phyloP scores from a whole-genome alignment of 2,888 invertebrate genomes.

The Sycophila texana region DNA sequence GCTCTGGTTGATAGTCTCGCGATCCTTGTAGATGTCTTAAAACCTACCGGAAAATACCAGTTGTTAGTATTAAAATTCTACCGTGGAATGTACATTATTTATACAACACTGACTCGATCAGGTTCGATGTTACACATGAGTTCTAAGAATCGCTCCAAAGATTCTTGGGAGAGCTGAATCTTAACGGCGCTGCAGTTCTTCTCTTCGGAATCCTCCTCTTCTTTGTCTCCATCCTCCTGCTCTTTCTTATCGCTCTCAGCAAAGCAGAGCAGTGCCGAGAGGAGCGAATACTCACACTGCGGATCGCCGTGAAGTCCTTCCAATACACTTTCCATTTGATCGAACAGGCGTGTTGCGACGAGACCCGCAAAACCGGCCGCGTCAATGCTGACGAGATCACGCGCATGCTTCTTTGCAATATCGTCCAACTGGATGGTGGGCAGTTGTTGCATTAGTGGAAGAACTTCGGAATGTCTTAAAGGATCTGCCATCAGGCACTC shows the following conservation, averaged over 20 bases:
- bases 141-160: slow-evolving; percentile 70
- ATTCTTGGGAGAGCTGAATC: slow-evolving; percentile 68
- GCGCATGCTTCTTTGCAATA: slow-evolving; percentile 64
- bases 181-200: slow-evolving; percentile 39
- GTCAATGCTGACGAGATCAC: slow-evolving; percentile 66
- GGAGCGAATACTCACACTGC: slow-evolving; percentile 65
- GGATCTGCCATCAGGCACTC: slow-evolving; percentile 70
- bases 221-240: slow-evolving; percentile 40
- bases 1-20: slow-evolving; percentile 80
- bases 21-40: slow-evolving; percentile 68
- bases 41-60: slow-evolving; percentile 60
- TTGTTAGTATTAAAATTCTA: slow-evolving; percentile 6
- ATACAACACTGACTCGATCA: slow-evolving; percentile 62
- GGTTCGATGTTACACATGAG: slow-evolving; percentile 73
- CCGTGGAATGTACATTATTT: background rate
- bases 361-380: slow-evolving; percentile 66
- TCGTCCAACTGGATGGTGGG: slow-evolving; percentile 63
- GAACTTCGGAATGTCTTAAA: slow-evolving; percentile 68
- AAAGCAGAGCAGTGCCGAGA: slow-evolving; percentile 63
- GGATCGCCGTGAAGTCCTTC: slow-evolving; percentile 68
- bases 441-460: slow-evolving; percentile 70
- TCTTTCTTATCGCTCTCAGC: slow-evolving; percentile 66
- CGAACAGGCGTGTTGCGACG: slow-evolving; percentile 68
- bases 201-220: slow-evolving; percentile 49
- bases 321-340: slow-evolving; percentile 69